Evolutionary conservation across 2,888 invertebrate species (phyloP), one percentile per base, ranked within the genome.

Genomic region (Malthinus seriepunctatus): DNA sequence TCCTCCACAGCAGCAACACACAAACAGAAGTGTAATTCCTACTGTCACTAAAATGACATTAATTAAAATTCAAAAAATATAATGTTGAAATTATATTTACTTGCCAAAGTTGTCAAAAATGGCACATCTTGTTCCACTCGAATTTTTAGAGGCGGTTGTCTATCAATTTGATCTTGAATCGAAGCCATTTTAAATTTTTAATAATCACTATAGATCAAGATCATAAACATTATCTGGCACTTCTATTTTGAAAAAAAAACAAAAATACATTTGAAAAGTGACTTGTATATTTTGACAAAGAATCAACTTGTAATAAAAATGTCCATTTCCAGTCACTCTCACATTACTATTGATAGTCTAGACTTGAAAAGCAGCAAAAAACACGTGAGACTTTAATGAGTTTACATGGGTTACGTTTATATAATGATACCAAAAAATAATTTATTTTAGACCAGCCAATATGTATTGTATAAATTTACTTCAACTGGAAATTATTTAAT

Each of bases 41-140:
- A 54, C 39, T 32, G 54, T 54, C 8, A 23, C 54, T 54, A 15
- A 23, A 45, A 52, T 15, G 8, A 15, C 9, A 31, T 34, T 31
- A 1, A 42, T 33, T 11, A 10, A 9, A 32, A 15, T 45, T 15
- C 31, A 45, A 45, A 15, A 9, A 10, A 32, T 47, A 33, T 12
- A 38, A 12, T 11, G n/a, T 8, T n/a, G n/a, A 38, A 9, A 38
- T 32, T 31, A 4, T 3, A 35, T 45, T 14, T 34, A 58, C 57
- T 15, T 49, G 34, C 57, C 11, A 58, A n/a, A 2, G 52, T 52
- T 32, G 52, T 11, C 10, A 58, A 11, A 12, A 52, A 44, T 5
- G 52, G 48, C 8, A 53, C 9, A 12, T 57, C 57, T 42, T 52
- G 31, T 35, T 57, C 57, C 3, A 57, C 8, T 15, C 42, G 42